Evolutionary conservation across 2,888 invertebrate species (phyloP), one percentile per base, ranked within the genome.

Genomic region (Heliconius ismenius): DNA sequence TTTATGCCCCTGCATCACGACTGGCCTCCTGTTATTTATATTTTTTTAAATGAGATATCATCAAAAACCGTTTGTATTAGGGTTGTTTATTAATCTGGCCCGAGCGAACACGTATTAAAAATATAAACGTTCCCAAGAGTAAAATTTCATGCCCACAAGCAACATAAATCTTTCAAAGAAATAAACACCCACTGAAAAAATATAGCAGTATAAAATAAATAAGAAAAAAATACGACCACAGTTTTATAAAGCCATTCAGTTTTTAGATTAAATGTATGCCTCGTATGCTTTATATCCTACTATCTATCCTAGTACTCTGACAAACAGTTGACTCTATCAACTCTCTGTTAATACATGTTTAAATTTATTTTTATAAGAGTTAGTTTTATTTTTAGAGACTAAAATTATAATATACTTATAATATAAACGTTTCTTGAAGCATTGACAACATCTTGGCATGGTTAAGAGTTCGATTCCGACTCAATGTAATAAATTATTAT

Each of bases 141-240:
- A 32, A 64, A 64, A 32, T 64, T 32, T 32, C 28, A 64, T 6
- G 28, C 32, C 18, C 32, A 64, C 24, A 24, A 43, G 36, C 68
- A n/a, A 39, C 43, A 43, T 67, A 67, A 67, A 67, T 43, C n/a
- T 67, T 67, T 43, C 18, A 43, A 67, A 67, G 39, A 24, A n/a
- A 39, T 36, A 24, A 73, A 63, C 26, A 43, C 63, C 18, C 75
- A 49, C 72, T 21, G 58, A 75, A 49, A 39, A 43, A n/a, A 18
- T n/a, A 70, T 43, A 74, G 28, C 32, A 32, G 9, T 32, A 64
- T 32, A 58, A n/a, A 21, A 58, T 58, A 54, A n/a, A n/a, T 54
- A 54, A 6, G 54, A 39, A 21, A 54, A 54, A 58, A 58, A 58
- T 58, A 58, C n/a, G n/a, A n/a, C 58, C 21, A 11, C 58, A 58